These are phyloP conservation scores for Urocitellus parryii DNA, from an alignment of 2,113 vertebrate genomes.

Conservation along the genomic window DNA sequence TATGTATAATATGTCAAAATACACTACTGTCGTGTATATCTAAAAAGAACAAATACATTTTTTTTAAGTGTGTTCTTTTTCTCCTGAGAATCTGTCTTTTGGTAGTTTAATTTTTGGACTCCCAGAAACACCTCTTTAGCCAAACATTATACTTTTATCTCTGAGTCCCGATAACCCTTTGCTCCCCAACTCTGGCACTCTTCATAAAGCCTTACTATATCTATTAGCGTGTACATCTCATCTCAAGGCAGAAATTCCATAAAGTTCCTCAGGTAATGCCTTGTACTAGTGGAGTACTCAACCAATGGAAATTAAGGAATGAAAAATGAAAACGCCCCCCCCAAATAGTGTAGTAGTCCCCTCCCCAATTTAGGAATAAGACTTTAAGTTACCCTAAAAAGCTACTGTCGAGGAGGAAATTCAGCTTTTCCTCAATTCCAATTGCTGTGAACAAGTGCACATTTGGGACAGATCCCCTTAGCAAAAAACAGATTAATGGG, in stretches of 20 bases:
- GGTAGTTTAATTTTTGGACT: not conserved
- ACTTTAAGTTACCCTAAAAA: not conserved
- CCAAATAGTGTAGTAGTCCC: not conserved
- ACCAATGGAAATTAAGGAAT: not conserved
- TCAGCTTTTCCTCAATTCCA: not conserved
- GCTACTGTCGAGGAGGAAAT: not conserved
- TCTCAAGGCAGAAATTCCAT: not conserved
- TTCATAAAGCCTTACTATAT: not conserved
- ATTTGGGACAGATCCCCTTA: not conserved
- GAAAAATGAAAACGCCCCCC: not conserved
- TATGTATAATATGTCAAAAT: too few relatives aligned
- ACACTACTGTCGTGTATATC: too few relatives aligned
- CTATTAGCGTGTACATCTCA: not conserved
- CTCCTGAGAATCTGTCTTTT: not conserved
- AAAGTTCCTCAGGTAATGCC: not conserved
- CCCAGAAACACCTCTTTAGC: not conserved
- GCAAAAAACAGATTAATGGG: not conserved
- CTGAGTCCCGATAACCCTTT: not conserved
- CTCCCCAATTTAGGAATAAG: not conserved
- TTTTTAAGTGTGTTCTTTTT: not conserved
- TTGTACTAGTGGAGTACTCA: not conserved
- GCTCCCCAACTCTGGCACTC: not conserved
- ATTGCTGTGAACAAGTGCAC: not conserved
- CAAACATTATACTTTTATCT: not conserved
- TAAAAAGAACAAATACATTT: too few relatives aligned